Conservation (phyloP, 2,888 invertebrate genomes). For the Spisula subtruncata region DNA sequence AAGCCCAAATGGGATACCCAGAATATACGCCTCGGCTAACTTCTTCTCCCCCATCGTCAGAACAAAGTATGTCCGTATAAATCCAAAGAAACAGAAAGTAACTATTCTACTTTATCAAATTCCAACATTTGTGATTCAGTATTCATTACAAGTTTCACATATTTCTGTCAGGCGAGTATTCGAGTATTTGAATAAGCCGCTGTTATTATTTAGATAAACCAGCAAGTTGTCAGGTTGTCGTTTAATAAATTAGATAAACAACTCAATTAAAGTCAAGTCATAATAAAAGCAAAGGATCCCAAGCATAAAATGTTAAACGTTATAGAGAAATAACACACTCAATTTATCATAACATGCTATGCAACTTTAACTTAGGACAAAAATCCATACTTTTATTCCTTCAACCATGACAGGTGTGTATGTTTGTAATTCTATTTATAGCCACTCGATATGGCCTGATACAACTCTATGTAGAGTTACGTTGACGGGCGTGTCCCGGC, state of each 20-base stretch:
- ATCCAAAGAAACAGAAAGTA: not conserved
- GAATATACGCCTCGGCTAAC: conserved; percentile 70
- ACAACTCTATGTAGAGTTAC: not conserved
- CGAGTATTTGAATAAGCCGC: conserved; percentile 11
- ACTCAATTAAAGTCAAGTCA: not conserved
- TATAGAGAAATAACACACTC: not conserved
- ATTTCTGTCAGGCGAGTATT: not conserved
- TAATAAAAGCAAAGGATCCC: not conserved
- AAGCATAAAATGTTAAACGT: not conserved
- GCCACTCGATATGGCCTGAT: not conserved
- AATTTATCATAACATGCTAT: conserved; percentile 2
- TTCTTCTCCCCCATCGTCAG: conserved; percentile 64
- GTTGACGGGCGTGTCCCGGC: not conserved
- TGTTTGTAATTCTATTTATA: not conserved
- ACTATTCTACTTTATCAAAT: not conserved
- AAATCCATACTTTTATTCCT: conserved; percentile 16
- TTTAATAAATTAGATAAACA: not conserved
- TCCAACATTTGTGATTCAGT: not conserved
- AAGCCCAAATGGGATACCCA: conserved; percentile 70
- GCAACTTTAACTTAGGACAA: not conserved
- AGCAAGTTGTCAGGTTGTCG: not conserved
- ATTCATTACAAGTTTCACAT: not conserved
- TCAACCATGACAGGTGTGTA: conserved; percentile 25
- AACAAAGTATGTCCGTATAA: not conserved
- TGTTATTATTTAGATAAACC: not conserved